Conservation (phyloP, 1,140 invertebrate species). For the Heliconius nattereri region DNA sequence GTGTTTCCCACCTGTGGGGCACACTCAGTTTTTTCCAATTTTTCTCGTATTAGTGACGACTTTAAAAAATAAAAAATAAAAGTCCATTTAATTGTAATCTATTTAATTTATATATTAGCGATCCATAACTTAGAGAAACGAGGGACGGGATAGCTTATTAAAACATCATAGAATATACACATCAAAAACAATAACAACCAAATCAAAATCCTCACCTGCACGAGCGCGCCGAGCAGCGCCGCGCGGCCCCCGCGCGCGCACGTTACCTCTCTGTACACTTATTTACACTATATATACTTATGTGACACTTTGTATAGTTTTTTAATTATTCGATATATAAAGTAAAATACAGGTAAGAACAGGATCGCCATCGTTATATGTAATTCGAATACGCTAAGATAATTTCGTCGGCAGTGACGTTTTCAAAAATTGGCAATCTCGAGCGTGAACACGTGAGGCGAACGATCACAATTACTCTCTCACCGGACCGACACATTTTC, state of each 20-base stretch:
- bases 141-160: conserved; percentile 73
- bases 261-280: conserved; percentile 25
- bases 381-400: conserved; percentile 33
- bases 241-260: not conserved
- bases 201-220: conserved; percentile 24
- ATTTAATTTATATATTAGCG: conserved; percentile 60
- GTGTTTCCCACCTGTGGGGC: not conserved
- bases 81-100: conserved; percentile 51
- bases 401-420: conserved; percentile 44
- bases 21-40: not conserved
- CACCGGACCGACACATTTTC: conserved; percentile 18
- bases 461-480: conserved; percentile 26
- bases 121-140: conserved; percentile 64
- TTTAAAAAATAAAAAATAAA: conserved; percentile 21
- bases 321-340: conserved; percentile 15
- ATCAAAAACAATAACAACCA: conserved; percentile 43
- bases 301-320: conserved; percentile 20
- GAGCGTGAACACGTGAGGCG: conserved; percentile 34
- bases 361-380: conserved; percentile 28
- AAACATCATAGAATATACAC: conserved; percentile 58
- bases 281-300: conserved; percentile 33
- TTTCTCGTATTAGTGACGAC: not conserved
- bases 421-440: conserved; percentile 37
- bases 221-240: not conserved
- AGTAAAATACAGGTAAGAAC: conserved; percentile 30